These are phyloP conservation scores for Eupithecia subumbrata DNA, from an alignment of 2,888 invertebrate genomes.

Conservation along the genomic window DNA sequence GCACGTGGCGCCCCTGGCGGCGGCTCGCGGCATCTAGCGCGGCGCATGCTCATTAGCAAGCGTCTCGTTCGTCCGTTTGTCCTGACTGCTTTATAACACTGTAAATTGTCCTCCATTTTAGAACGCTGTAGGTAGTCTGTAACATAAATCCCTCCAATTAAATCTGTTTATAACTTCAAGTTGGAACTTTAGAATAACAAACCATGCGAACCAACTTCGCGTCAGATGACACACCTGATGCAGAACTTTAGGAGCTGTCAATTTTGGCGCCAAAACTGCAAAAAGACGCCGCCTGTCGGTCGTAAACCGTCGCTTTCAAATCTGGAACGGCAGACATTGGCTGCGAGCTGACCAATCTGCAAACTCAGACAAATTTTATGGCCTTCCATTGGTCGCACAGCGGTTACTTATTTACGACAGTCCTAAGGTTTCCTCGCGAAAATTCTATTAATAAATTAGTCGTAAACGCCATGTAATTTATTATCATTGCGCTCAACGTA, in stretches of 20 bases:
- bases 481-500: slow-evolving; percentile 73
- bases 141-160: slow-evolving; percentile 42
- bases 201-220: slow-evolving; percentile 23
- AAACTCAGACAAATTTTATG: slow-evolving; percentile 74
- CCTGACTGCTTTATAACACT: slow-evolving; percentile 69
- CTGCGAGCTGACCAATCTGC: slow-evolving; percentile 71
- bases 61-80: slow-evolving; percentile 56
- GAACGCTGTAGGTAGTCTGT: slow-evolving; percentile 49
- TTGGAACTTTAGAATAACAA: slow-evolving; percentile 23
- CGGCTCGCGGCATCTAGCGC: slow-evolving; percentile 46
- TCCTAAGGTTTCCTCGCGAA: slow-evolving; percentile 80
- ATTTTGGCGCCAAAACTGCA: slow-evolving; percentile 82
- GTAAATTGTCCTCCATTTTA: slow-evolving; percentile 61
- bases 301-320: slow-evolving; percentile 83
- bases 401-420: slow-evolving; percentile 80
- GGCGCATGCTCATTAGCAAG: slow-evolving; percentile 61
- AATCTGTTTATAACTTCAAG: slow-evolving; percentile 39
- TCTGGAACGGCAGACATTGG: slow-evolving; percentile 75
- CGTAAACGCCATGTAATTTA: slow-evolving; percentile 79
- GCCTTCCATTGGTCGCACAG: slow-evolving; percentile 72
- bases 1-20: slow-evolving; percentile 47
- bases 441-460: slow-evolving; percentile 84
- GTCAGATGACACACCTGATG: slow-evolving; percentile 36
- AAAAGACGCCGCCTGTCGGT: slow-evolving; percentile 76
- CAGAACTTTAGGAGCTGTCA: slow-evolving; percentile 59